Base-by-base conservation (phyloP, 2,888 invertebrate genomes). In the Eupithecia exiguata region DNA sequence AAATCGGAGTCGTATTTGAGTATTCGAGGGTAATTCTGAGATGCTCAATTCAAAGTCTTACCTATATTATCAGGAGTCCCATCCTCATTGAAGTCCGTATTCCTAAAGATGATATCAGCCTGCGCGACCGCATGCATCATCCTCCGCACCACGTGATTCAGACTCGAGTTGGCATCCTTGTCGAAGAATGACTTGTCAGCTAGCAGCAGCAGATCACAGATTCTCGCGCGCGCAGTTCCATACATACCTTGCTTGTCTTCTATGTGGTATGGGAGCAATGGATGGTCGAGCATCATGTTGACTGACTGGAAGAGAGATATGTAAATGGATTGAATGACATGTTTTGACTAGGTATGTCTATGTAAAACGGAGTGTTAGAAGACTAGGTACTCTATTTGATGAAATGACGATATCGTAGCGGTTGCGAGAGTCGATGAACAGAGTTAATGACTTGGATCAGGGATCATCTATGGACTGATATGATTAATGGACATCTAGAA, bases 31-130 rank as follows among this genome's bases (percentile, higher is more conserved):
- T 30, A 30, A 30, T n/a, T 0, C 49, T n/a, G 3, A 2, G 49
- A 12, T 46, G 35, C 1, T 63, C 25, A 12, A 36, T n/a, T 21
- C 43, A 43, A 43, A 36, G 0, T 36, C 81, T 79, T 65, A 91
- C 94, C 94, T 76, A 95, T 94, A 82, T 95, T 95, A 85, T 95
- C 95, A 5, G 95, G 94, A 1, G 88, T 72, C 0, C 95, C 95
- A 78, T 95, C 95, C 62, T 93, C 92, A 78, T 95, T 91, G 75
- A 95, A 95, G 79, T 95, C 95, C 0, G 95, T 91, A 69, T 94
- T 94, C 75, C 95, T 91, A 77, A 95, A 95, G 74, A 95, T 92
- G 5, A 95, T 88, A 79, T 95, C 95, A 1, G 94, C 95, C 77
- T 95, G 94, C 1, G 95, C 92, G 1, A 95, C 89, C 0, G 95